A percentile compares a stretch with the other conserved stretches of the same genome.
Evolutionary conservation across 2,888 invertebrate species (phyloP).

Genomic region (Campoletis raptor): DNA sequence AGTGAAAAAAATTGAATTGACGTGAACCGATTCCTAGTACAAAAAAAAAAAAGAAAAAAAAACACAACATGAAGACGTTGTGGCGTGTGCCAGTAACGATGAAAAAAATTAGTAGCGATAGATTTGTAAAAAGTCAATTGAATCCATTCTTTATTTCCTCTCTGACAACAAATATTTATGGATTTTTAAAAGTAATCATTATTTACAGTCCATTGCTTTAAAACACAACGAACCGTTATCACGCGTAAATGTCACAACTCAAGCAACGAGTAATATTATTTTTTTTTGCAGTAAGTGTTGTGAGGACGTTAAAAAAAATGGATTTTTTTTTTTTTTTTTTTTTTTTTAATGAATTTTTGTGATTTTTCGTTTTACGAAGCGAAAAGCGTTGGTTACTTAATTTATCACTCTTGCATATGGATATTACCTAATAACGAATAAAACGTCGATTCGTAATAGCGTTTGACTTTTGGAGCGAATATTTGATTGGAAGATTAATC

Average conservation of each 20-base stretch:
- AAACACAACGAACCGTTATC: neutral
- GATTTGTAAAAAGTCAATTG: neutral
- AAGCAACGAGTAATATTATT: neutral
- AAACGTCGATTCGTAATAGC: neutral
- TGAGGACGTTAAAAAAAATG: neutral
- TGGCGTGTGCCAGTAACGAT: neutral
- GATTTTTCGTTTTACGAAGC: neutral
- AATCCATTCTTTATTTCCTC: neutral
- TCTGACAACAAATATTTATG: neutral
- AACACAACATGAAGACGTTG: neutral
- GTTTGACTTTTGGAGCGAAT: neutral
- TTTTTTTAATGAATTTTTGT: neutral
- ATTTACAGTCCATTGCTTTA: neutral
- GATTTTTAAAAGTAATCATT: neutral
- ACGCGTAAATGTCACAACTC: neutral
- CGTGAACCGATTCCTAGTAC: neutral
- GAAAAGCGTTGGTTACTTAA: neutral
- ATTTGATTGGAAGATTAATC: neutral
- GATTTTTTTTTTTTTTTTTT: neutral
- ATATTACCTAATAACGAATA: neutral
- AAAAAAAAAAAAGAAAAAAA: neutral
- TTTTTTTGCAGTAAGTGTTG: neutral
- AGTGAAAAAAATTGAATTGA: slow-evolving; percentile 6
- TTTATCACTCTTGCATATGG: neutral
- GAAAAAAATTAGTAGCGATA: neutral